Conservation (phyloP, 2,113 vertebrate species). For the Petrocephalus zakoni region DNA sequence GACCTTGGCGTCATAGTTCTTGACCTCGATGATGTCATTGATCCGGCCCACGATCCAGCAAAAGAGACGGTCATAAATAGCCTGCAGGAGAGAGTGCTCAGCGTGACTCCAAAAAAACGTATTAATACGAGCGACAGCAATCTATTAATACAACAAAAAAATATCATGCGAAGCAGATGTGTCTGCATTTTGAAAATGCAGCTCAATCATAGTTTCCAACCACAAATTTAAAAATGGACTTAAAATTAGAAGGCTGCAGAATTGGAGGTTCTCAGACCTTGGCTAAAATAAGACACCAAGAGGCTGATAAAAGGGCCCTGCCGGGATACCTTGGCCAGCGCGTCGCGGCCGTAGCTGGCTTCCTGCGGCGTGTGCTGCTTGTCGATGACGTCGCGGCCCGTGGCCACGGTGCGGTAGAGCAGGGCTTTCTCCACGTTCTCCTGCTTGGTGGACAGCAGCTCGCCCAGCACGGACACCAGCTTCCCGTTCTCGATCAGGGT, state of each 20-base stretch:
- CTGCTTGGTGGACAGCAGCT: slow-evolving; percentile 76
- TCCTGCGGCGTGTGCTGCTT: slow-evolving; percentile 91
- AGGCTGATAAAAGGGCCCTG: neutral
- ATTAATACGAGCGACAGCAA: neutral
- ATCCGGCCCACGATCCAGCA: slow-evolving; percentile 95
- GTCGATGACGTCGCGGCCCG: slow-evolving; percentile 88
- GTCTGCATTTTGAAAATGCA: neutral
- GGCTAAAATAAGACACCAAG: neutral
- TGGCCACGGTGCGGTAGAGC: slow-evolving; percentile 87
- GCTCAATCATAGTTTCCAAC: neutral
- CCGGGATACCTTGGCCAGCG: slow-evolving; percentile 80
- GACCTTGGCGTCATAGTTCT: slow-evolving; percentile 76
- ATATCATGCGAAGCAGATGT: neutral
- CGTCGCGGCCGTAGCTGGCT: slow-evolving; percentile 86
- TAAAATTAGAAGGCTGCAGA: neutral
- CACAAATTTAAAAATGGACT: neutral
- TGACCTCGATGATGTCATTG: slow-evolving; percentile 90
- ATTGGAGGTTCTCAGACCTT: neutral
- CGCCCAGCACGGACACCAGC: slow-evolving; percentile 70
- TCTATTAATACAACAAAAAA: neutral
- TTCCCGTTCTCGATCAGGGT: slow-evolving; percentile 80
- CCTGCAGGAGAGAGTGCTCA: slow-evolving; percentile 57
- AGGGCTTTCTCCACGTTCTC: slow-evolving; percentile 88
- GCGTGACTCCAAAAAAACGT: neutral
- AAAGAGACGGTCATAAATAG: slow-evolving; percentile 93